A percentile compares a stretch with the other conserved stretches of the same genome.
phyloP scores from a whole-genome alignment of 2,113 vertebrate species.

The Capreolus pygargus region DNA sequence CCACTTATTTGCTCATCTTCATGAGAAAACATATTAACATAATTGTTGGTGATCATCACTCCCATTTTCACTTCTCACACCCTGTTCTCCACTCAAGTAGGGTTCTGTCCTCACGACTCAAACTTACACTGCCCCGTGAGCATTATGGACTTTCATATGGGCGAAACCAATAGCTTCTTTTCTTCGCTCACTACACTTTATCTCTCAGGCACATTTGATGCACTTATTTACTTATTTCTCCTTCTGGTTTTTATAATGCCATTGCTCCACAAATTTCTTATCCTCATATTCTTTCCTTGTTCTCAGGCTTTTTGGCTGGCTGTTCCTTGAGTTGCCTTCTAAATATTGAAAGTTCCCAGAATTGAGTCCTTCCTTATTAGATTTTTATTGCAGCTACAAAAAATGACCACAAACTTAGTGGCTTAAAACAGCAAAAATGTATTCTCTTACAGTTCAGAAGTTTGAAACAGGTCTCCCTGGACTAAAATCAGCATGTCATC shows the following conservation, averaged over 20 bases:
- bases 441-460: not conserved
- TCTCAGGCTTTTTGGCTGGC: not conserved
- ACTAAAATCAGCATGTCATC: not conserved
- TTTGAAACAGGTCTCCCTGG: not conserved
- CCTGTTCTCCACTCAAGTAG: not conserved
- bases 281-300: not conserved
- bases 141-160: rapidly evolving
- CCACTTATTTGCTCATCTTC: not conserved
- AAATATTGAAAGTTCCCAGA: not conserved
- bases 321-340: not conserved
- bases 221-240: not conserved
- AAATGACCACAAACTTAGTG: not conserved
- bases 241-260: not conserved
- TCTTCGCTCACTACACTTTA: not conserved
- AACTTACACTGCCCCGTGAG: not conserved
- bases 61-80: not conserved
- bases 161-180: not conserved
- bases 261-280: not conserved
- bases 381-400: not conserved
- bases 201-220: not conserved
- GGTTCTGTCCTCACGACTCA: not conserved
- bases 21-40: not conserved
- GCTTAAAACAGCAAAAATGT: not conserved
- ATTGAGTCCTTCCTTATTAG: not conserved
- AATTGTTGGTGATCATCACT: not conserved